Conservation (phyloP, 1,140 invertebrate species). For the Drosophila arawakana region DNA sequence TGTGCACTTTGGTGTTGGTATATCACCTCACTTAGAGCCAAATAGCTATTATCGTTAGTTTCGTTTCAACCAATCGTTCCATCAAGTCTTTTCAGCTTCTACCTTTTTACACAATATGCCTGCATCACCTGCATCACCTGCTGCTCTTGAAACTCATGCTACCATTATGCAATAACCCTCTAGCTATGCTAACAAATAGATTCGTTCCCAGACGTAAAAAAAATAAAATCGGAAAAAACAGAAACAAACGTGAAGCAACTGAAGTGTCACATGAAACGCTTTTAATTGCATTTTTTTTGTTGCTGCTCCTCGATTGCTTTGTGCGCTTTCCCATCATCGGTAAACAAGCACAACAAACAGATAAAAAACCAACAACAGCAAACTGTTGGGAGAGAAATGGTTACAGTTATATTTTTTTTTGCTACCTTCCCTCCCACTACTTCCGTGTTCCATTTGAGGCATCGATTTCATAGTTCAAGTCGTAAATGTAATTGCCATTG, state of each 20-base stretch:
- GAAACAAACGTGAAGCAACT: slow-evolving; percentile 11
- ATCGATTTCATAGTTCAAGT: slow-evolving; percentile 33
- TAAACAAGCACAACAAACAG: slow-evolving; percentile 33
- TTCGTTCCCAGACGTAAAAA: slow-evolving; percentile 7
- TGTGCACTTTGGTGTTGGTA: not conserved
- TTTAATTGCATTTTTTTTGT: slow-evolving; percentile 74
- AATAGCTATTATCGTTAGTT: slow-evolving; percentile 29
- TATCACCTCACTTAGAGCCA: not conserved
- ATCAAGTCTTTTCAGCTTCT: not conserved
- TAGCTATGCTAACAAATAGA: slow-evolving; percentile 32
- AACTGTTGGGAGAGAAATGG: slow-evolving; percentile 43
- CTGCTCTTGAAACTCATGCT: slow-evolving; percentile 26
- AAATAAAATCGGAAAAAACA: not conserved
- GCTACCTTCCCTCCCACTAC: not conserved
- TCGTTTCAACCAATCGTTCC: slow-evolving; percentile 9
- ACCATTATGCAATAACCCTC: slow-evolving; percentile 49
- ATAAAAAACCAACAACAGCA: slow-evolving; percentile 28
- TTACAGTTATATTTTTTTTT: slow-evolving; percentile 12
- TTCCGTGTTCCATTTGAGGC: not conserved
- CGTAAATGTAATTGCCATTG: slow-evolving; percentile 70
- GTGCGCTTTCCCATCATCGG: slow-evolving; percentile 31
- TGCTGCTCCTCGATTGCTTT: slow-evolving; percentile 36
- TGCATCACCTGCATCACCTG: slow-evolving; percentile 49
- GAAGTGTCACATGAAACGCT: slow-evolving; percentile 74
- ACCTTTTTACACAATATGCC: slow-evolving; percentile 19